Evolutionary conservation across 2,888 invertebrate species (phyloP).

Genomic region (Chymomyza procnemis): DNA sequence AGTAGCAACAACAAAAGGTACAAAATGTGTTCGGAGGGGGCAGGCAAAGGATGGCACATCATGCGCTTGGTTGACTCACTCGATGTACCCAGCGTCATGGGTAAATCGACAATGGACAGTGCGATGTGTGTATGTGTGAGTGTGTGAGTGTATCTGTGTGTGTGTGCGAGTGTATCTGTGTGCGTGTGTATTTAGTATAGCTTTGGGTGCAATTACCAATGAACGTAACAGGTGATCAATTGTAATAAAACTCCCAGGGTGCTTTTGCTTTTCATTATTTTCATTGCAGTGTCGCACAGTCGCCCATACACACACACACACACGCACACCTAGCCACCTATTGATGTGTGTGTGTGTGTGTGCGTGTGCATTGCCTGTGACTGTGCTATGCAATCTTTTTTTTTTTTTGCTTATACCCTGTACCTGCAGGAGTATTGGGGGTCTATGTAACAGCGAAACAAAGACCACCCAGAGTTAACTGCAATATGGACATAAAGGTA

Average conservation of each 20-base stretch:
- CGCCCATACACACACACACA: background rate
- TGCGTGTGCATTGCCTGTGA: slow-evolving; percentile 6
- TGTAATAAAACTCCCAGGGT: slow-evolving; percentile 75
- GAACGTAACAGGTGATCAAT: slow-evolving; percentile 76
- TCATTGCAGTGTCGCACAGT: slow-evolving; percentile 57
- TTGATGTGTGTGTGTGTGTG: slow-evolving; percentile 5
- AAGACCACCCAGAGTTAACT: too few species aligned
- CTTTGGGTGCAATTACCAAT: slow-evolving; percentile 74
- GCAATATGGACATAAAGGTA: too few species aligned
- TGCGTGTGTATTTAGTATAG: slow-evolving; percentile 62
- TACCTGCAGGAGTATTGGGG: too few species aligned
- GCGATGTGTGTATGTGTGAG: slow-evolving; percentile 1
- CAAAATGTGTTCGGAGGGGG: slow-evolving; percentile 6
- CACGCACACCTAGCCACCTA: too few species aligned
- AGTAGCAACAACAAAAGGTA: slow-evolving; percentile 46
- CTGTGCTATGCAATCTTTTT: background rate
- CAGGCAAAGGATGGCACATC: slow-evolving; percentile 24
- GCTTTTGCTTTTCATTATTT: slow-evolving; percentile 72
- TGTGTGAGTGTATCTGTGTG: slow-evolving; percentile 42
- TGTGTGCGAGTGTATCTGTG: slow-evolving; percentile 5
- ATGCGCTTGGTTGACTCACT: slow-evolving; percentile 45
- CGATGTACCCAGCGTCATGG: slow-evolving; percentile 6
- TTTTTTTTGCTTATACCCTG: background rate
- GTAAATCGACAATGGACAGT: background rate
- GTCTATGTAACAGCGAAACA: too few species aligned